Evolutionary conservation across 2,888 invertebrate genomes (phyloP).

Genomic region (Eupithecia insigniata): DNA sequence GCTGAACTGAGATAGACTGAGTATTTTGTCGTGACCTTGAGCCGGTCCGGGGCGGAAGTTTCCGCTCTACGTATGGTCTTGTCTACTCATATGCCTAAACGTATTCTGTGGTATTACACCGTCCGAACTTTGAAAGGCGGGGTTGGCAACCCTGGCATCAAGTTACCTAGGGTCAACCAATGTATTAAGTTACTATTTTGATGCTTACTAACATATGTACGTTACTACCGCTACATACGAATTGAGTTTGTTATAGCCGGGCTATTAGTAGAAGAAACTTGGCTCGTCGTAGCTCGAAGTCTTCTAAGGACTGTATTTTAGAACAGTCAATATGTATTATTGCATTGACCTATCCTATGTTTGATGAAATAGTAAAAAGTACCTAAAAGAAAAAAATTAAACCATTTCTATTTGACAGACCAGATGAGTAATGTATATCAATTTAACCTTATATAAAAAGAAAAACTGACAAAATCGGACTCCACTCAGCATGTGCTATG

Average conservation of each 20-base stretch:
- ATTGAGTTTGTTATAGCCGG: neutral
- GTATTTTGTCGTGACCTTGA: too few relatives aligned
- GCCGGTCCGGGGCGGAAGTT: too few relatives aligned
- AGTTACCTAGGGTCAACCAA: conserved; percentile 71
- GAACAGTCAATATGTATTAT: neutral
- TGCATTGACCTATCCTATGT: neutral
- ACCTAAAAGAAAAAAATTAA: too few relatives aligned
- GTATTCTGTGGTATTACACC: neutral
- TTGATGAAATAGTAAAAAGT: too few relatives aligned
- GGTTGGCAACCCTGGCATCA: conserved; percentile 85
- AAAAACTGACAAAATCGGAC: too few relatives aligned
- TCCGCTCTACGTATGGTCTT: too few relatives aligned
- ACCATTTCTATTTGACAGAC: too few relatives aligned
- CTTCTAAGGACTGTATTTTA: neutral
- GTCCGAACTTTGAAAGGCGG: conserved; percentile 52
- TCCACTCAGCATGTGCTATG: too few relatives aligned
- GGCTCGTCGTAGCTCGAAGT: neutral
- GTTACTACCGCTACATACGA: neutral
- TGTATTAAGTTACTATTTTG: conserved; percentile 9
- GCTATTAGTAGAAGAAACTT: conserved; percentile 1
- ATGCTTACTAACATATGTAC: neutral
- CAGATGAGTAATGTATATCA: too few relatives aligned
- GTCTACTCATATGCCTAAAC: too few relatives aligned
- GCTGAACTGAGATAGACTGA: too few relatives aligned
- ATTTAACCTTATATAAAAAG: too few relatives aligned